Base-by-base conservation (phyloP, 2,113 vertebrate species). In the Chinchilla lanigera region DNA sequence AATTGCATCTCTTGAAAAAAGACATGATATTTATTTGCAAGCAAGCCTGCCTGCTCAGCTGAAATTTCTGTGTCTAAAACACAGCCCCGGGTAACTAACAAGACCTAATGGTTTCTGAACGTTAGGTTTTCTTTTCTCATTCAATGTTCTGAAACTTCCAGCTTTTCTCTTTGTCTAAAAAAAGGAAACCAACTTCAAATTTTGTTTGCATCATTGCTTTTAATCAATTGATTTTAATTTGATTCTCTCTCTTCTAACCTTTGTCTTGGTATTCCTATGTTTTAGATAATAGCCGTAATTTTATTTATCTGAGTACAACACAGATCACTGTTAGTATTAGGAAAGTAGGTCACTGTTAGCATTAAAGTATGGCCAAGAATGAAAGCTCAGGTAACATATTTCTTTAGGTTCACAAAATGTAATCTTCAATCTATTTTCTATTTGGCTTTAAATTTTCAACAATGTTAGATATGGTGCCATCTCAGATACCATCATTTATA, bases 131-230 rank as follows among this genome's bases (percentile, higher is more conserved):
- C 30, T 93, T 93, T 95, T 63, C 38, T 93, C 13, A 71, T 47
- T 69, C 38, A 65, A 1, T n/a, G 26, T 20, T 92, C 47, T 63
- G 89, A 90, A 63, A 90, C 78, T 67, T 69, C 19, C 28, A 47
- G 7, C 12, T 87, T 94, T 96, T 92, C 71, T 97, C 47, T 75
- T 67, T n/a, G n/a, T n/a, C n/a, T 73, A 26, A 82, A 26, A 33
- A 78, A 69, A 89, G 13, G 9, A 60, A 88, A 86, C 71, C 1
- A 24, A 4, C 17, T 80, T 94, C 28, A 84, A 38, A 86, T 38
- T 93, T 71, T 17, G 4, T 50, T 89, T 38, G 4, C 63, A 38
- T 77, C 54, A 65, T 0, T 89, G 35, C 56, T 91, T 86, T 65
- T 91, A 91, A 81, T 58, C 26, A 61, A 44, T 41, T 69, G 11